Percentiles rank a stretch among this genome's conserved stretches.
Evolutionary conservation across 2,888 invertebrate species (phyloP).

Genomic region (Oligia strigilis): DNA sequence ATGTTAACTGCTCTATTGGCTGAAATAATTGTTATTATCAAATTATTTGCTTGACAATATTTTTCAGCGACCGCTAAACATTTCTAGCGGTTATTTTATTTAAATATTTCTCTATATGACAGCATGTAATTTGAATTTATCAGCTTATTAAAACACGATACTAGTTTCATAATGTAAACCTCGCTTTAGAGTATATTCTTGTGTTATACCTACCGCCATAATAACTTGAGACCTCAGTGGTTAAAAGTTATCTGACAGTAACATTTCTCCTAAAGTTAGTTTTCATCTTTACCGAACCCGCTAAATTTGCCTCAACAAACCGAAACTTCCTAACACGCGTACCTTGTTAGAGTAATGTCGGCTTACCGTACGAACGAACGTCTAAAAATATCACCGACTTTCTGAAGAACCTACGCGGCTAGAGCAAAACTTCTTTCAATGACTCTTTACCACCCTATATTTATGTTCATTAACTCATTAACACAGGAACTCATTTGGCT

Average conservation of each 20-base stretch:
- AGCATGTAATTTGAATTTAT: no score
- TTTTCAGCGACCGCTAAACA: no score
- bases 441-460: neutral
- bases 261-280: neutral
- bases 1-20: no score
- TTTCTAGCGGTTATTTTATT: no score
- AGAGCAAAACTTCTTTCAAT: neutral
- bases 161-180: no score
- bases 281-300: neutral
- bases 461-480: neutral
- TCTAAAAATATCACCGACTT: constrained; percentile 12
- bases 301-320: constrained; percentile 8
- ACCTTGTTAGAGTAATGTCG: constrained; percentile 13
- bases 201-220: neutral
- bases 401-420: neutral
- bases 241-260: neutral
- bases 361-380: neutral
- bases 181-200: neutral
- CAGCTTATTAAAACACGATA: no score
- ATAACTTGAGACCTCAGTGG: neutral
- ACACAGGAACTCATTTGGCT: neutral
- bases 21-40: no score
- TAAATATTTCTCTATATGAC: no score
- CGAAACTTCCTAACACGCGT: neutral
- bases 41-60: no score